Conservation (phyloP, 2,113 vertebrate genomes). For the Shinisaurus crocodilurus region DNA sequence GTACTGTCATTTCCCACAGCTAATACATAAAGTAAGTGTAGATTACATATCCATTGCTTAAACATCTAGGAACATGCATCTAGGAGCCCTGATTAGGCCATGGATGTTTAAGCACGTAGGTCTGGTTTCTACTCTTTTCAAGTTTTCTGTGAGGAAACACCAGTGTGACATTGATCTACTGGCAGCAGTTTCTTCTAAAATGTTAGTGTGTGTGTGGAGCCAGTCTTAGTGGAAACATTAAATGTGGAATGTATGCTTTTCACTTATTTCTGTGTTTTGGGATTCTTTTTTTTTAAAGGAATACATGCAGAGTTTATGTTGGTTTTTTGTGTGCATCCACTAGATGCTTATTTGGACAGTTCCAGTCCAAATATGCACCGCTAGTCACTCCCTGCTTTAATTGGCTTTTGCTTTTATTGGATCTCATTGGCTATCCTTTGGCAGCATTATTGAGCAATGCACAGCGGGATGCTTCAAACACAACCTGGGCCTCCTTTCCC, state of each 20-base stretch:
- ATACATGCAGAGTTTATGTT: too few relatives aligned
- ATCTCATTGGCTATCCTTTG: too few relatives aligned
- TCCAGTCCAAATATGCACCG: conserved; percentile 40
- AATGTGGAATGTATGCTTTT: conserved; percentile 5
- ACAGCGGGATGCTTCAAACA: neutral
- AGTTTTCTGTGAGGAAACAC: neutral
- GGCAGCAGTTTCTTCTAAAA: neutral
- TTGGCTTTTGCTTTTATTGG: too few relatives aligned
- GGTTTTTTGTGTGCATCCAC: too few relatives aligned
- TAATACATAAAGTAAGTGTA: too few relatives aligned
- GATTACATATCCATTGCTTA: neutral
- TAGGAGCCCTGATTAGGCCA: neutral
- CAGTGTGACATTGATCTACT: neutral
- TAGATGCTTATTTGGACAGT: neutral
- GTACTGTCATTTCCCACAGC: neutral
- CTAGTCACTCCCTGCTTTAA: conserved; percentile 32
- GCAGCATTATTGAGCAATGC: neutral
- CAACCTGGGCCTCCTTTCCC: neutral
- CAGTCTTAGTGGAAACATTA: neutral
- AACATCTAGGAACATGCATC: neutral
- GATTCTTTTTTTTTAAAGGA: neutral
- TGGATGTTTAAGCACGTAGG: neutral
- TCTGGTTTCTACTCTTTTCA: neutral
- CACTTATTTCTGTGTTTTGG: neutral
- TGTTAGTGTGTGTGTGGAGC: neutral